Evolutionary conservation across 2,888 invertebrate species (phyloP), one percentile per base, ranked within the genome.

Genomic region (Aphodius sticticus): DNA sequence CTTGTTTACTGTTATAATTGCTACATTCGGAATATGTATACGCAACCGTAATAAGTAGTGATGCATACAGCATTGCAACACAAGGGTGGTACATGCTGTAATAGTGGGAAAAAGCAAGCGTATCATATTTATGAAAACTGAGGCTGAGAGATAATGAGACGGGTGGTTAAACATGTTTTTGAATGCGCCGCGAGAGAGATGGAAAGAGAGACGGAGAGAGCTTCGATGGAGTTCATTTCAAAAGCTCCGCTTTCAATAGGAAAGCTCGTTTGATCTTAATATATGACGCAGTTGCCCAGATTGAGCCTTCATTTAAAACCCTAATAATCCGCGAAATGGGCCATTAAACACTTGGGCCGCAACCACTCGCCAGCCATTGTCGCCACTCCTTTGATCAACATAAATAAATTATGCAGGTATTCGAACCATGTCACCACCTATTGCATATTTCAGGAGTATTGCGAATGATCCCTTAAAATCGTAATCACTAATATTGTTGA

Each of bases 261-360:
- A 86, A 87, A 87, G 87, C 87, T 86, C 88, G 88, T 88, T 88
- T 88, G 88, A 88, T 88, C 88, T 88, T 88, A 88, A 87, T 88
- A 88, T 88, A 84, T 87, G 87, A 85, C 86, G 86, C 85, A 86
- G 86, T 85, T 86, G 86, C 82, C 83, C 83, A 84, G 78, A 80
- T 78, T 78, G 77, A 80, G 72, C 74, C 72, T 80, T 76, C 76
- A 80, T 80, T 78, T 77, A 80, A 80, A 78, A 77, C 77, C 79
- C 84, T 85, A 85, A 85, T 86, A 86, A 86, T 83, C 84, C 83
- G 83, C 82, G 85, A 86, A 86, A 86, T 86, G 84, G 84, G 83
- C 82, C 84, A 72, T 81, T 81, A 80, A 78, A 78, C 77, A 76
- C 76, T 81, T 83, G 80, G 82, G 82, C 84, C 79, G 12, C 53